phyloP scores from a whole-genome alignment of 1,140 invertebrate species.

The Adoxophyes honmai region DNA sequence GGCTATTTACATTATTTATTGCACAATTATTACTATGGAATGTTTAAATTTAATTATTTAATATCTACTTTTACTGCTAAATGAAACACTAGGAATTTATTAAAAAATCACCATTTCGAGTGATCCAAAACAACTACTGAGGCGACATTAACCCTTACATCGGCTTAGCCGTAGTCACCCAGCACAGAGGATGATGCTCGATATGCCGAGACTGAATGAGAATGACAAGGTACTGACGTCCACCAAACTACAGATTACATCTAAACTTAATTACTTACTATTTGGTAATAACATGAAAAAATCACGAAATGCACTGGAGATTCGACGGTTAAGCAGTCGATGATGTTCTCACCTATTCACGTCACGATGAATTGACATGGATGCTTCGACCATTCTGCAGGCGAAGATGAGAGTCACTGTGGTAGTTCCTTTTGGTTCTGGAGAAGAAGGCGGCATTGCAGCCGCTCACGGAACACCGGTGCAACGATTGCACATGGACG shows the following conservation, averaged over 20 bases:
- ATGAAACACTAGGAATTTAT: conserved; percentile 21
- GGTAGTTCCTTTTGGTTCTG: conserved; percentile 82
- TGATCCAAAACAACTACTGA: background rate
- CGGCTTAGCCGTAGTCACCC: conserved; percentile 11
- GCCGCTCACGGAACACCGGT: conserved; percentile 81
- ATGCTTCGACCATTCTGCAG: conserved; percentile 52
- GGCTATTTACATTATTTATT: conserved; percentile 63
- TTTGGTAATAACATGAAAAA: conserved; percentile 46
- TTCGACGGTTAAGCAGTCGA: conserved; percentile 27
- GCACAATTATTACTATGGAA: conserved; percentile 70
- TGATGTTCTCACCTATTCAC: conserved; percentile 27
- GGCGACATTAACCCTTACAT: background rate
- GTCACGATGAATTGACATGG: conserved; percentile 49
- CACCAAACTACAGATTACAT: conserved; percentile 19
- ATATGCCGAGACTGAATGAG: conserved; percentile 30
- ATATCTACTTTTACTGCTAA: conserved; percentile 21
- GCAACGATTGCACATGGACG: conserved; percentile 81
- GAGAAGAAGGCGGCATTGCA: conserved; percentile 86
- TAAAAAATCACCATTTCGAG: conserved; percentile 3
- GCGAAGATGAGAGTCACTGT: conserved; percentile 79
- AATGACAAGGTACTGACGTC: conserved; percentile 54
- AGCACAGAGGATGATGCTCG: conserved; percentile 9
- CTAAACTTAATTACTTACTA: conserved; percentile 36
- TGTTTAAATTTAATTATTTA: conserved; percentile 37
- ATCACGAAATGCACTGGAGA: conserved; percentile 69